Conservation (phyloP, 2,113 vertebrate genomes). For the Kobus ellipsiprymnus region DNA sequence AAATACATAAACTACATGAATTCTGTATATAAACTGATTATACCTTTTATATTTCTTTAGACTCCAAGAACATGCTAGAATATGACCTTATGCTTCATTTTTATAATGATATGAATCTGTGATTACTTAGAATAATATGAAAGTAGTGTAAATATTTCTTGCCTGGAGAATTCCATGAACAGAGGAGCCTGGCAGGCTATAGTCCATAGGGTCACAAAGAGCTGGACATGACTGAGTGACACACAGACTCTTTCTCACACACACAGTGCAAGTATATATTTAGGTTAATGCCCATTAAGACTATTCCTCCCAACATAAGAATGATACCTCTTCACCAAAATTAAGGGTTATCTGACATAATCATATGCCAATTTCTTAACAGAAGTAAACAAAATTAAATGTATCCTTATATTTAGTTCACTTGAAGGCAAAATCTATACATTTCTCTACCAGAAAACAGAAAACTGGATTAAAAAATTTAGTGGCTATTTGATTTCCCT, state of each 20-base stretch:
- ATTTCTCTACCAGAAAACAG: background rate
- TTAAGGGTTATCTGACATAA: background rate
- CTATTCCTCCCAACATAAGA: background rate
- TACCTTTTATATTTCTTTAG: background rate
- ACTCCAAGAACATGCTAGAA: background rate
- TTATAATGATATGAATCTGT: background rate
- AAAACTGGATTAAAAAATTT: background rate
- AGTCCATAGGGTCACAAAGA: background rate
- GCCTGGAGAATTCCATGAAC: background rate
- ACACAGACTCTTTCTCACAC: background rate
- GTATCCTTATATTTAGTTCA: background rate
- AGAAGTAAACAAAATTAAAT: background rate
- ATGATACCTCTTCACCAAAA: background rate
- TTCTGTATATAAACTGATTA: background rate
- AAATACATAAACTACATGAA: background rate
- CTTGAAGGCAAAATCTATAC: background rate
- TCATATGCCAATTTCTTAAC: background rate
- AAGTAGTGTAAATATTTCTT: background rate
- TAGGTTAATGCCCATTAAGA: background rate
- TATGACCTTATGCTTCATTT: background rate
- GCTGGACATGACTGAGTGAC: background rate
- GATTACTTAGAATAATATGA: background rate
- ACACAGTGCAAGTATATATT: background rate
- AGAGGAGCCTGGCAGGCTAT: background rate
- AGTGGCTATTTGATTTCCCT: background rate